These are phyloP conservation scores for Panorpa germanica DNA, from an alignment of 2,888 invertebrate species.

Conservation along the genomic window DNA sequence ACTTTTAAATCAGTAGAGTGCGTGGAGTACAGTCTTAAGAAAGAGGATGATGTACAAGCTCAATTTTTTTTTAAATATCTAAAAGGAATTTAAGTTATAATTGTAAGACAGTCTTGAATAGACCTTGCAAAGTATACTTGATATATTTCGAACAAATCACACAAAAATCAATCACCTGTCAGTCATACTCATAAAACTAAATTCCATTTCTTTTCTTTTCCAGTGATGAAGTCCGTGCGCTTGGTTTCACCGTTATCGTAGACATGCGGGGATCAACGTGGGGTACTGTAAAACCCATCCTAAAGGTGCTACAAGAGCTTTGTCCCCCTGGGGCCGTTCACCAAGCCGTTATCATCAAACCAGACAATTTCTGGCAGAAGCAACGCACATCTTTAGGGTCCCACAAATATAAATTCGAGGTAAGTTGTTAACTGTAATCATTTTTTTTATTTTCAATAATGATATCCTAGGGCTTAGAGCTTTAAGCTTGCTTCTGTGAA, in stretches of 20 bases:
- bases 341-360: constrained; percentile 92
- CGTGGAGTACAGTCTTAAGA: no score
- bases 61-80: no score
- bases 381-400: constrained; percentile 93
- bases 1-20: no score
- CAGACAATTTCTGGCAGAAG: constrained; percentile 99
- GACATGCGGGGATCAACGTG: constrained; percentile 94
- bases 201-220: constrained; percentile 20
- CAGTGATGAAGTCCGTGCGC: constrained; percentile 69
- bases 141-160: no score
- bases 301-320: constrained; percentile 93
- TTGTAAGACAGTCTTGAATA: no score
- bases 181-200: no score
- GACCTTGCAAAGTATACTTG: no score
- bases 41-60: no score
- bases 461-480: no score
- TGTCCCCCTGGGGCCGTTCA: constrained; percentile 81
- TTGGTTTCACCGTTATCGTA: constrained; percentile 89
- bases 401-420: constrained; percentile 98
- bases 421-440: constrained; percentile 22
- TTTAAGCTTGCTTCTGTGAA: no score
- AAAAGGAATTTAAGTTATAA: no score
- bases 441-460: constrained; percentile 7
- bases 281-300: constrained; percentile 88
- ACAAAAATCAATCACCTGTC: no score